Percentiles rank a stretch among this genome's conserved stretches.
These are phyloP conservation scores for Parazoanthus swiftii DNA, from an alignment of 92 coral and sea anemone genomes.

Conservation along the genomic window DNA sequence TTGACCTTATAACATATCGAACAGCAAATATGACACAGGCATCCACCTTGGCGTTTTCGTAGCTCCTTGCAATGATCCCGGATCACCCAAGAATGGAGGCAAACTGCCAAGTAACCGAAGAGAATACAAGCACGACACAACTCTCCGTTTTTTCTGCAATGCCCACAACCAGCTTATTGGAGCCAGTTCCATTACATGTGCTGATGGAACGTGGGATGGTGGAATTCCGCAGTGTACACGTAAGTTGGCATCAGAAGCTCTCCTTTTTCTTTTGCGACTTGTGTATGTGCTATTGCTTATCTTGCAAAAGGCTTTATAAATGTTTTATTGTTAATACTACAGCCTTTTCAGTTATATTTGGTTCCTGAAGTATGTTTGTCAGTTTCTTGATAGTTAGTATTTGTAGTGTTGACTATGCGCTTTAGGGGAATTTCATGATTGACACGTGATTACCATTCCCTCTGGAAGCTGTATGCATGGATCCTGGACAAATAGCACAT, in stretches of 20 bases:
- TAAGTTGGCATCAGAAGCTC: background rate
- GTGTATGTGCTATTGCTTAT: background rate
- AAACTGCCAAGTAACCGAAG: background rate
- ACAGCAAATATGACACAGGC: background rate
- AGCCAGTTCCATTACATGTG: background rate
- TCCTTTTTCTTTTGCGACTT: too few species aligned
- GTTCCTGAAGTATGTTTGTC: background rate
- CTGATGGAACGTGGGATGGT: background rate
- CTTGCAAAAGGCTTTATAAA: too few species aligned
- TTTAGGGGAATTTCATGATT: background rate
- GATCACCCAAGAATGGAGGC: slow-evolving; percentile 1
- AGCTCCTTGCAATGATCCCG: background rate
- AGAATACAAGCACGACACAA: background rate
- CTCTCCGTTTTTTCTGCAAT: background rate
- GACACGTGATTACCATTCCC: background rate
- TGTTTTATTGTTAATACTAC: background rate
- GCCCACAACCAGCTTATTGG: background rate
- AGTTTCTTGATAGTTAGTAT: too few species aligned
- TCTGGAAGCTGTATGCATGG: background rate
- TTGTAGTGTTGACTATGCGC: too few species aligned
- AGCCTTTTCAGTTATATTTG: background rate
- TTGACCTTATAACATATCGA: background rate
- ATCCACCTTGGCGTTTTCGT: slow-evolving; percentile 3
- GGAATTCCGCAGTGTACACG: background rate
- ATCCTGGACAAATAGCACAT: background rate